Percentiles rank a stretch among this genome's conserved stretches.
Evolutionary conservation across 2,797 vertebrate species (phyloP).

Genomic region (Enteromius paludinosus): DNA sequence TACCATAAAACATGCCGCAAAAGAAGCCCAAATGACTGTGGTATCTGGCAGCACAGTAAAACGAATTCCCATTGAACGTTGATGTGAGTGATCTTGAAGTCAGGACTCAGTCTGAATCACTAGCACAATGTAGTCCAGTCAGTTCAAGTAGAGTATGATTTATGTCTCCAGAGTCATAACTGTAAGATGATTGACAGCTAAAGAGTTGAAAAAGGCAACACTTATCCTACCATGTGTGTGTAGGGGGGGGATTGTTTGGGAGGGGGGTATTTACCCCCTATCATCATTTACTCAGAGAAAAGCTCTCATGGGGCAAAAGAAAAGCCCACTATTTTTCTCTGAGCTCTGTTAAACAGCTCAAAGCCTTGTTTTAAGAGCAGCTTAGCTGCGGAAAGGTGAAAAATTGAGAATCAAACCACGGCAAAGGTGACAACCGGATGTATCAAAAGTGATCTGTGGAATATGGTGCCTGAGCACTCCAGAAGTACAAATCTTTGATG

Average conservation of each 20-base stretch:
- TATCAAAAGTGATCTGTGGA: conserved; percentile 35
- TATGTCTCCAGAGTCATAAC: conserved; percentile 44
- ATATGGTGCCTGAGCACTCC: conserved; percentile 47
- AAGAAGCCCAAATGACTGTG: conserved; percentile 23
- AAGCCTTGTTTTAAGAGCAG: conserved; percentile 51
- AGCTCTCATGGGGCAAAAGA: conserved; percentile 55
- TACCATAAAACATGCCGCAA: conserved; percentile 52
- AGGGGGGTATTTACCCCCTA: not conserved
- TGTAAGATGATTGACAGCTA: conserved; percentile 52
- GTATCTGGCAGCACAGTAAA: conserved; percentile 42
- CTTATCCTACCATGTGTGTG: conserved; percentile 21
- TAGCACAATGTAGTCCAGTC: conserved; percentile 44
- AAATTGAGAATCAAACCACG: conserved; percentile 57
- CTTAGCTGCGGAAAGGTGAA: conserved; percentile 45
- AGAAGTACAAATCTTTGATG: conserved; percentile 57
- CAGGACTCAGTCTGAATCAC: conserved; percentile 14
- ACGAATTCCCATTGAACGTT: conserved; percentile 29
- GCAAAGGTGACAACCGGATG: conserved; percentile 53
- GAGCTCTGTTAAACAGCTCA: conserved; percentile 42
- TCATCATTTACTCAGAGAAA: conserved; percentile 37
- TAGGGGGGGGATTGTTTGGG: not conserved
- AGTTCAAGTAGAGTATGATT: conserved; percentile 26
- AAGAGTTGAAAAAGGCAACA: conserved; percentile 43
- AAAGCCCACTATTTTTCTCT: conserved; percentile 32
- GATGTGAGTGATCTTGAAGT: conserved; percentile 41